These are phyloP conservation scores for Digitonthophagus gazella DNA, from an alignment of 2,888 invertebrate species.

Conservation along the genomic window DNA sequence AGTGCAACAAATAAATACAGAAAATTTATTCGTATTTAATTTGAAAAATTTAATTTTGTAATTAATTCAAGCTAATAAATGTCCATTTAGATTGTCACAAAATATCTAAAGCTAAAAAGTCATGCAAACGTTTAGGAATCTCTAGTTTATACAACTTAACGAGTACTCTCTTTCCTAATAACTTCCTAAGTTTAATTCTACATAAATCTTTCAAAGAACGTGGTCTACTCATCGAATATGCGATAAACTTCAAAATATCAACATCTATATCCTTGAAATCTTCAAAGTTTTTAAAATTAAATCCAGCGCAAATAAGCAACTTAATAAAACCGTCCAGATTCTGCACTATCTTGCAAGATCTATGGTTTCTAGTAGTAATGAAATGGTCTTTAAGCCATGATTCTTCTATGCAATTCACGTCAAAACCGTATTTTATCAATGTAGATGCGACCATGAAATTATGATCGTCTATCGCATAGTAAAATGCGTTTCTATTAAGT, in stretches of 20 bases:
- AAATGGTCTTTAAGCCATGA: constrained; percentile 59
- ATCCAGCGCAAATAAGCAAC: too few species aligned
- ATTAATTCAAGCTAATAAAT: too few species aligned
- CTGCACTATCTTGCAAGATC: constrained; percentile 46
- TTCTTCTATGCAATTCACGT: constrained; percentile 58
- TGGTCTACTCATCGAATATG: constrained; percentile 49
- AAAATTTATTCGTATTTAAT: too few species aligned
- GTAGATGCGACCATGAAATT: constrained; percentile 55
- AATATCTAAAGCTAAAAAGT: too few species aligned
- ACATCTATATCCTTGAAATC: too few species aligned
- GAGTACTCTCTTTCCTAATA: constrained; percentile 48
- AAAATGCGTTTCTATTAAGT: constrained; percentile 50
- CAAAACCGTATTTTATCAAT: constrained; percentile 62
- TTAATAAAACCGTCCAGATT: too few species aligned
- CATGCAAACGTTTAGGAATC: too few species aligned
- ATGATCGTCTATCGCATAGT: constrained; percentile 50
- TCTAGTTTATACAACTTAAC: too few species aligned
- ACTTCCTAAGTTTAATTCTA: constrained; percentile 57
- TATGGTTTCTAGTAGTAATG: constrained; percentile 54
- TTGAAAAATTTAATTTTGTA: too few species aligned
- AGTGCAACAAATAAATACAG: too few species aligned
- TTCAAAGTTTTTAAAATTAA: too few species aligned
- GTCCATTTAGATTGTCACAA: too few species aligned
- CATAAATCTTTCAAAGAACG: constrained; percentile 57
- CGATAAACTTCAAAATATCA: constrained; percentile 44